phyloP scores from a whole-genome alignment of 1,140 invertebrate species.

The Solenopsis fugax region DNA sequence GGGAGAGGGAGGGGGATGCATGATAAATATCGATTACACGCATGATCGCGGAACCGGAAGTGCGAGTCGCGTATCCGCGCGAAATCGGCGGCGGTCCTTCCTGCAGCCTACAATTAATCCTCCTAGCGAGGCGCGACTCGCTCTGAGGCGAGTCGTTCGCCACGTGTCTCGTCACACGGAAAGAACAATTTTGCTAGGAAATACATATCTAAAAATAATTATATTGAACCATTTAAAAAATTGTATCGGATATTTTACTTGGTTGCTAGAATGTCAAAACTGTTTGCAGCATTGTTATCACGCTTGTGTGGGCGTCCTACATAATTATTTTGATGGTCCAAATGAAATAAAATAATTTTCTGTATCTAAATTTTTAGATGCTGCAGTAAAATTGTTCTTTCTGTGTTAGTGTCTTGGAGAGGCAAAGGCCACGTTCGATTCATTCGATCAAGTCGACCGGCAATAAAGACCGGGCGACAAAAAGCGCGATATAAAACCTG shows the following conservation, averaged over 20 bases:
- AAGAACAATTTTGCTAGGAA: too few relatives aligned
- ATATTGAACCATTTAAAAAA: too few relatives aligned
- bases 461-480: constrained; percentile 31
- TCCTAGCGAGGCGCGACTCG: constrained; percentile 4
- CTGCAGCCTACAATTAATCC: constrained; percentile 28
- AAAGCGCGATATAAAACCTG: constrained; percentile 11
- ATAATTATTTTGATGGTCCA: too few relatives aligned
- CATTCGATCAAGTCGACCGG: constrained; percentile 32
- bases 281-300: too few relatives aligned
- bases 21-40: constrained; percentile 57
- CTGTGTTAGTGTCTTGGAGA: too few relatives aligned
- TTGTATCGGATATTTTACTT: too few relatives aligned
- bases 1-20: background rate
- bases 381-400: too few relatives aligned
- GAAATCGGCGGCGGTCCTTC: constrained; percentile 56
- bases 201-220: too few relatives aligned
- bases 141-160: background rate
- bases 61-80: constrained; percentile 41
- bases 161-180: background rate
- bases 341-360: too few relatives aligned
- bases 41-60: constrained; percentile 66
- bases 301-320: too few relatives aligned
- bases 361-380: too few relatives aligned
- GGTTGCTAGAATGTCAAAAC: too few relatives aligned
- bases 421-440: constrained; percentile 35